A percentile compares a stretch with the other conserved stretches of the same genome.
Evolutionary conservation across 2,888 invertebrate genomes (phyloP).

Genomic region (Polyploca ridens): DNA sequence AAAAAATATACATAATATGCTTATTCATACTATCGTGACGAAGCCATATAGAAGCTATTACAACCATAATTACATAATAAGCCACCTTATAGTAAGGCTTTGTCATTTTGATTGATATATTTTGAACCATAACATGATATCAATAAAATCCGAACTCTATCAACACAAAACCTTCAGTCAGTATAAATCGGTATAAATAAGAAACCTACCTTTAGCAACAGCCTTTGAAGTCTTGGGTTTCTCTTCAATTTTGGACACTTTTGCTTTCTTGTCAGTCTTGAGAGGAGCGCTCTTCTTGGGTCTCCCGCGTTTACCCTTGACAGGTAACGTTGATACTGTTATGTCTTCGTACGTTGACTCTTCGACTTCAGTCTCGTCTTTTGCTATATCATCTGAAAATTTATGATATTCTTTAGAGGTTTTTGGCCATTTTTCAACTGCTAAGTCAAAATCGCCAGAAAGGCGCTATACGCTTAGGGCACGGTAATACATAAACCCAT

Average conservation of each 20-base stretch:
- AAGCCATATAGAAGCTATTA: no score
- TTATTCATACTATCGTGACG: no score
- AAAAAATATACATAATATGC: no score
- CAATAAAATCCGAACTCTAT: not conserved
- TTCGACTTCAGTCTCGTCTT: conserved; percentile 39
- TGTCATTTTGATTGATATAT: no score
- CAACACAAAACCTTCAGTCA: not conserved
- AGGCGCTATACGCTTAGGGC: no score
- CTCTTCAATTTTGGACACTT: conserved; percentile 43
- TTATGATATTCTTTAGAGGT: not conserved
- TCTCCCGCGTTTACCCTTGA: conserved; percentile 58
- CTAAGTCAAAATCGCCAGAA: no score
- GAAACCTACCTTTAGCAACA: conserved; percentile 66
- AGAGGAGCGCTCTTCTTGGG: conserved; percentile 53
- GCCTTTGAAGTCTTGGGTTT: conserved; percentile 46
- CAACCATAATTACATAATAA: no score
- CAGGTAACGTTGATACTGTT: conserved; percentile 47
- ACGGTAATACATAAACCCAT: no score
- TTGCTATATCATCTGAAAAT: conserved; percentile 47
- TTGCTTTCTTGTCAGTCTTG: conserved; percentile 31
- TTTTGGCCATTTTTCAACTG: not conserved
- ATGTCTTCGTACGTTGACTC: conserved; percentile 51
- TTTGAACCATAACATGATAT: not conserved
- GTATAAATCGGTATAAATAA: not conserved
- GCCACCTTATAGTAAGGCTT: no score